A percentile compares a stretch with the other conserved stretches of the same genome.
Evolutionary conservation across 2,888 invertebrate species (phyloP).

Genomic region (Idaea straminata): DNA sequence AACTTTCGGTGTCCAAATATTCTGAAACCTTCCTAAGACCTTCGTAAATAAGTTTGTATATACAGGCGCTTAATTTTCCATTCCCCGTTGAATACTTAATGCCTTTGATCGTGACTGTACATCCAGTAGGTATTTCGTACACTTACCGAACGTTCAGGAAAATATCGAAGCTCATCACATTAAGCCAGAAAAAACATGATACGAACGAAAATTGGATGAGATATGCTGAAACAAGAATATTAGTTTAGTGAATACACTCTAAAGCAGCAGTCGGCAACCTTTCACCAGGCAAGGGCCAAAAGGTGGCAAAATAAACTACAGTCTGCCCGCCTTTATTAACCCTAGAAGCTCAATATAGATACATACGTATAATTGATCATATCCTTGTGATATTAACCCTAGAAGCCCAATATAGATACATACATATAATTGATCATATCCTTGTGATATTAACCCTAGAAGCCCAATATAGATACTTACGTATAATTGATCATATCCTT

Average conservation of each 20-base stretch:
- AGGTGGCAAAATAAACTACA: no score
- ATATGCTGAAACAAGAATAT: conserved; percentile 77
- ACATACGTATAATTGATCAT: no score
- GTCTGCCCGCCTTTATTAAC: no score
- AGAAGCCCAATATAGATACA: no score
- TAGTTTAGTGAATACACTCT: not conserved
- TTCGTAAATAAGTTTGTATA: not conserved
- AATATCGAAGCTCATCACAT: conserved; percentile 84
- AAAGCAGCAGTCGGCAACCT: no score
- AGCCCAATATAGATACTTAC: no score
- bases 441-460: no score
- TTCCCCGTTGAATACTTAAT: conserved; percentile 1
- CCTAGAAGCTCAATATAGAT: no score
- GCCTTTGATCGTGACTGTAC: not conserved
- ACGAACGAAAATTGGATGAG: conserved; percentile 83
- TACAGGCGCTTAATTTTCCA: not conserved
- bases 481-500: no score
- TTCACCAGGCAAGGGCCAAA: no score
- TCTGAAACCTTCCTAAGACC: not conserved
- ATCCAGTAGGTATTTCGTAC: not conserved
- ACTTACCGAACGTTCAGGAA: conserved; percentile 80
- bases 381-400: no score
- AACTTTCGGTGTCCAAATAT: not conserved
- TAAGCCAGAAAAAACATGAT: conserved; percentile 85
- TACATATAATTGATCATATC: no score